Base-by-base conservation (phyloP, 2,888 invertebrate species). In the Drosophila neutralis region DNA sequence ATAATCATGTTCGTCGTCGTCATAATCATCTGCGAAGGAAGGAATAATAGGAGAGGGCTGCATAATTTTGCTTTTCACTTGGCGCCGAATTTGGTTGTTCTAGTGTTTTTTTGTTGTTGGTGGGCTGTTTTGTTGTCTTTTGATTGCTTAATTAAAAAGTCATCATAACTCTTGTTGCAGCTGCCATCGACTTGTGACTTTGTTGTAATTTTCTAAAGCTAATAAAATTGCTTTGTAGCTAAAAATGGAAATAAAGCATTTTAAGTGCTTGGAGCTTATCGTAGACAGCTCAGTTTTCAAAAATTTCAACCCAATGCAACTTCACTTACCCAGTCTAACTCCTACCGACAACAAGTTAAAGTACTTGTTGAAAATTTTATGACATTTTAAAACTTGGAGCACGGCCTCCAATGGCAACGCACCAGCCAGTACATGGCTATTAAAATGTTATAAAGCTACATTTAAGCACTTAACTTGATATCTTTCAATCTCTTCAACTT, bases 141-240 rank as follows among this genome's bases (percentile, higher is more conserved):
- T 76, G 74, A 82, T 80, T 80, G 82, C 87, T 89, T 86, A 86
- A 86, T 86, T 86, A 86, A 86, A 86, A 86, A 89, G 89, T 89
- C 86, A 86, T 85, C 87, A 85, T 89, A 89, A 87, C 85, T 85
- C 81, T 76, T 81, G 87, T 73, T 86, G 89, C 86, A 86, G 87
- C 87, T 87, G 87, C 73, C 67, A 58, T 62, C 73, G 73, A 65
- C 57, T 72, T 64, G 77, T 56, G 69, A 82, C 85, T 87, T 89
- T 86, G 87, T 87, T 89, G 85, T 82, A 89, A 86, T 84, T 89
- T 89, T 84, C 82, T 87, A 87, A 87, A 87, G 86, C 85, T 86
- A 86, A 86, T 86, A 89, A 89, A 86, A 86, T 86, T 89, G 87
- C 87, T 88, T 85, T 85, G 83, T 80, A 79, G 76, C 87, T 76